phyloP scores from a whole-genome alignment of 1,140 invertebrate species.

The Neodiprion pinetum region DNA sequence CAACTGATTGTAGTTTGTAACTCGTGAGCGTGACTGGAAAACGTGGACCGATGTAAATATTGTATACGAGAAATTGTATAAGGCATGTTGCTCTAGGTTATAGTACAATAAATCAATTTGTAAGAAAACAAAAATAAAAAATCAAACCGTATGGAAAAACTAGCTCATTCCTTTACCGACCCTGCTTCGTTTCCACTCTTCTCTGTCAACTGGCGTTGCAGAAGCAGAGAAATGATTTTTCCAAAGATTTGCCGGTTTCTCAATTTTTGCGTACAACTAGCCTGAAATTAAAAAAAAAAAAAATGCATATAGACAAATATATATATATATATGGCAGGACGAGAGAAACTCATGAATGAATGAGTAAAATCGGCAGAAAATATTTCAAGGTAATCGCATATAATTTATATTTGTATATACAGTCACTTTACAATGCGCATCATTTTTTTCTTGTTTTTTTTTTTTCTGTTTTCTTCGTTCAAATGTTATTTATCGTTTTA shows the following conservation, averaged over 20 bases:
- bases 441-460: slow-evolving; percentile 48
- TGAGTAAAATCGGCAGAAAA: neutral
- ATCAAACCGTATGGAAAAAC: too few relatives aligned
- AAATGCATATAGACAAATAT: slow-evolving; percentile 8
- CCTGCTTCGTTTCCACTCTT: too few relatives aligned
- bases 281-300: too few relatives aligned
- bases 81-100: neutral
- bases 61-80: neutral
- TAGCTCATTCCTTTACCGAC: too few relatives aligned
- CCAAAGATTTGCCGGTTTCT: too few relatives aligned
- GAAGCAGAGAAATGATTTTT: too few relatives aligned
- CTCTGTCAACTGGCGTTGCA: too few relatives aligned
- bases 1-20: neutral
- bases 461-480: slow-evolving; percentile 16
- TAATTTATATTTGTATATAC: slow-evolving; percentile 62
- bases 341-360: neutral
- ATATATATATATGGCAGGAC: slow-evolving; percentile 20
- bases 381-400: slow-evolving; percentile 47
- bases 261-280: too few relatives aligned
- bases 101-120: neutral
- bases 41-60: neutral
- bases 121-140: neutral
- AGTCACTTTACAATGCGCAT: slow-evolving; percentile 61
- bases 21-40: neutral
- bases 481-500: neutral